Percentiles rank a stretch among this genome's conserved stretches.
Conservation (phyloP, 35 echinoderm and acorn worm genomes). For the Anneissia japonica region DNA sequence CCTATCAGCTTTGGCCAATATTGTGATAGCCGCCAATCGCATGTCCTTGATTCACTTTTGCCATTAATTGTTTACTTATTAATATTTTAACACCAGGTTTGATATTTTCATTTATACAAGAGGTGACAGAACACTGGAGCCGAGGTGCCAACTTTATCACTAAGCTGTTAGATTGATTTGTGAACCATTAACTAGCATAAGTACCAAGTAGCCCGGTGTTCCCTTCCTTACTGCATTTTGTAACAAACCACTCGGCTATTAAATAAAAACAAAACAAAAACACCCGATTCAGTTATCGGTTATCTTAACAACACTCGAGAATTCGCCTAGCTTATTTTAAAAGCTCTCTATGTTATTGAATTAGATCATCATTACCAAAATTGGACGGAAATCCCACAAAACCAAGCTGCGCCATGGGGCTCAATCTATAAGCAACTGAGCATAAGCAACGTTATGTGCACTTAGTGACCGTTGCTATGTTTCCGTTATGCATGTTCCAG, state of each 20-base stretch:
- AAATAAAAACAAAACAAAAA: neutral
- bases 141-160: neutral
- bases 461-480: slow-evolving; percentile 8
- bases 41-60: neutral
- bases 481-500: slow-evolving; percentile 7
- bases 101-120: neutral
- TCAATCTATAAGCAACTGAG: neutral
- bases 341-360: neutral
- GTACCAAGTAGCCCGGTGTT: neutral
- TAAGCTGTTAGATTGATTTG: neutral
- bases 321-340: neutral
- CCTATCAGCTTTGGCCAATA: neutral
- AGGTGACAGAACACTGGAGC: neutral
- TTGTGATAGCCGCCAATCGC: neutral
- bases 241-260: neutral
- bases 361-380: slow-evolving; percentile 2
- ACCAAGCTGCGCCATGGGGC: neutral
- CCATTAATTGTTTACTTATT: neutral
- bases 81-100: neutral
- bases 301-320: neutral
- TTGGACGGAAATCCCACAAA: neutral
- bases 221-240: neutral
- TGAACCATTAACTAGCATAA: neutral
- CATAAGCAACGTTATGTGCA: neutral
- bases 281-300: too few relatives aligned